Conservation (phyloP, 1,140 invertebrate genomes). For the Schmidtea mediterranea region DNA sequence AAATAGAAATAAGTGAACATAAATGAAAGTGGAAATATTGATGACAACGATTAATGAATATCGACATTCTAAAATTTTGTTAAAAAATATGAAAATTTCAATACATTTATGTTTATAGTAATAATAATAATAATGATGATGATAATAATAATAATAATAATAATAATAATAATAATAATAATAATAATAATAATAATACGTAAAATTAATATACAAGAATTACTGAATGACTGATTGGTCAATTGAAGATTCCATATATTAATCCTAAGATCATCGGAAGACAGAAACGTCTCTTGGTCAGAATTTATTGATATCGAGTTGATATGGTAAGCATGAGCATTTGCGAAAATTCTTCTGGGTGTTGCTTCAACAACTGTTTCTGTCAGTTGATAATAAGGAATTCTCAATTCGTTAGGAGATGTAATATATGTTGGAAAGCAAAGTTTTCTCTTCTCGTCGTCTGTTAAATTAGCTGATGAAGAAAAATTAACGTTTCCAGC, state of each 20-base stretch:
- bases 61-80: too few species aligned
- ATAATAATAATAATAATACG: too few species aligned
- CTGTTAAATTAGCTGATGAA: background rate
- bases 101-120: too few species aligned
- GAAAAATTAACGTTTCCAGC: too few species aligned
- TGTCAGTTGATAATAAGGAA: background rate
- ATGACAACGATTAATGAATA: too few species aligned
- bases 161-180: too few species aligned
- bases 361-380: conserved; percentile 54
- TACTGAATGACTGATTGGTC: conserved; percentile 81
- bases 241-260: conserved; percentile 62
- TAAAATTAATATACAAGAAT: too few species aligned
- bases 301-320: conserved; percentile 98
- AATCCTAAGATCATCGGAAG: conserved; percentile 90
- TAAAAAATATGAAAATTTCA: too few species aligned
- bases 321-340: conserved; percentile 99
- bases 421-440: background rate
- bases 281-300: conserved; percentile 95
- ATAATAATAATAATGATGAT: too few species aligned
- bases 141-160: too few species aligned
- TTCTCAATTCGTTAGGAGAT: conserved; percentile 2
- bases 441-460: background rate
- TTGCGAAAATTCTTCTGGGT: conserved; percentile 83
- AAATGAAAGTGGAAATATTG: too few species aligned
- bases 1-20: too few species aligned